phyloP scores from a whole-genome alignment of 2,888 invertebrate genomes.

The Polylopha cassiicola region DNA sequence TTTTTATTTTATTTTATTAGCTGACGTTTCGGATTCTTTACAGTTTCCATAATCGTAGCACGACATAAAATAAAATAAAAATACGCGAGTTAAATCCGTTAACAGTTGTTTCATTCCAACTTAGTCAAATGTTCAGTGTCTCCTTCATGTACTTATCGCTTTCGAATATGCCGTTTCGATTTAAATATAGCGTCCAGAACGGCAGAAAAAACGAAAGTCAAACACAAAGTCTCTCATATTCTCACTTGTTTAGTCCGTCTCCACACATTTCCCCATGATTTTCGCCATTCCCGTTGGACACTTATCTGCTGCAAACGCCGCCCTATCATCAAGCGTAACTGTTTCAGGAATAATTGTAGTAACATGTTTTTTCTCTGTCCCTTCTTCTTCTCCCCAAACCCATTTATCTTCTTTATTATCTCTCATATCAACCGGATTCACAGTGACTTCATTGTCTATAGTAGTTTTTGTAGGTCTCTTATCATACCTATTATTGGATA shows the following conservation, averaged over 20 bases:
- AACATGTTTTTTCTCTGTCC: constrained; percentile 2
- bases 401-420: constrained; percentile 13
- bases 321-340: constrained; percentile 32
- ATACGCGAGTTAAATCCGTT: too few species aligned
- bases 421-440: background rate
- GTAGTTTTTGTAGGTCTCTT: constrained; percentile 11
- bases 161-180: too few species aligned
- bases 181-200: too few species aligned
- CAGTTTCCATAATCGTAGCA: too few species aligned
- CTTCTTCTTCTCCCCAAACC: constrained; percentile 28
- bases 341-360: constrained; percentile 8
- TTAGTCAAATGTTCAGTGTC: too few species aligned
- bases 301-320: constrained; percentile 31
- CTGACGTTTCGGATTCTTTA: too few species aligned
- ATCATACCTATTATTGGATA: background rate
- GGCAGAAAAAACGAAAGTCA: too few species aligned
- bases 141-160: too few species aligned
- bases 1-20: too few species aligned
- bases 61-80: too few species aligned
- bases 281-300: constrained; percentile 33
- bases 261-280: constrained; percentile 28
- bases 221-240: too few species aligned
- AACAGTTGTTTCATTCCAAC: too few species aligned
- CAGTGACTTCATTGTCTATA: constrained; percentile 14
- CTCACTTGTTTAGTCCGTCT: constrained; percentile 16